A percentile compares a stretch with the other conserved stretches of the same genome.
Evolutionary conservation across 2,797 vertebrate genomes (phyloP).

Genomic region (Eidolon dupreanum): DNA sequence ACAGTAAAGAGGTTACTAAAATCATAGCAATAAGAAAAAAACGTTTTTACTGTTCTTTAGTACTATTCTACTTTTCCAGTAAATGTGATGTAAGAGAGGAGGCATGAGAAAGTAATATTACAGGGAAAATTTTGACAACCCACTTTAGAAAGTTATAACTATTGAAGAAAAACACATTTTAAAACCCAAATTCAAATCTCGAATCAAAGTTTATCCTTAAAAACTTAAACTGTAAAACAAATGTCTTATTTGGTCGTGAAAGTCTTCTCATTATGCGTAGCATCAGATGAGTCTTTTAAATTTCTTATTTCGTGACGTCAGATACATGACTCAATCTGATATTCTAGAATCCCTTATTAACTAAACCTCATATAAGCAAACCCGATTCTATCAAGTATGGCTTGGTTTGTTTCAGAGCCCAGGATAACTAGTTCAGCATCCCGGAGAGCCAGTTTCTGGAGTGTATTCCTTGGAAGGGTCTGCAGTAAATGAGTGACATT

Average conservation of each 20-base stretch:
- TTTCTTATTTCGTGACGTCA: not conserved
- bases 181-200: constrained; percentile 2
- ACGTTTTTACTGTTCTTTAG: not conserved
- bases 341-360: not conserved
- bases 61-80: not conserved
- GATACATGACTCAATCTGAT: not conserved
- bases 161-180: not conserved
- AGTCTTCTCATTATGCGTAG: not conserved
- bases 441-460: not conserved
- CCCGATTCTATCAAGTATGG: not conserved
- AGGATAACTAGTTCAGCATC: not conserved
- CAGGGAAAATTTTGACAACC: not conserved
- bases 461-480: constrained; percentile 43
- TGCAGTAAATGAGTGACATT: not conserved
- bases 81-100: not conserved
- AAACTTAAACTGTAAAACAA: not conserved
- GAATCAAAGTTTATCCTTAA: not conserved
- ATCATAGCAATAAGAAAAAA: not conserved
- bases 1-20: not conserved
- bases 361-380: not conserved
- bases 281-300: not conserved
- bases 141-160: not conserved
- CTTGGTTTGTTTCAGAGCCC: not conserved
- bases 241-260: not conserved
- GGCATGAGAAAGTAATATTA: not conserved